Conservation (phyloP, 2,888 invertebrate genomes). For the Invenusta paracnida region DNA sequence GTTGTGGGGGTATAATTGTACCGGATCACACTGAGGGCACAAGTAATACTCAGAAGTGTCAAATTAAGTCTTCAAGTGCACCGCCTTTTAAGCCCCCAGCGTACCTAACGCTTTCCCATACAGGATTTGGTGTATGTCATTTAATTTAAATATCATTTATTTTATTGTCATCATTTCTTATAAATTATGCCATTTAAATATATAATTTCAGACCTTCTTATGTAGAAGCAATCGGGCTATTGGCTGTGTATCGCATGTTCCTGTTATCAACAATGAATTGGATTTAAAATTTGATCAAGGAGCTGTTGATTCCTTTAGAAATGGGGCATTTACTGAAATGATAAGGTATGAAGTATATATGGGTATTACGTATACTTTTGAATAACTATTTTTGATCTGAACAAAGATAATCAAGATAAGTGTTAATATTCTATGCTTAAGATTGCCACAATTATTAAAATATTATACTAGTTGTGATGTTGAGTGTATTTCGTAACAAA, state of each 20-base stretch:
- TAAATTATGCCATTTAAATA: no score
- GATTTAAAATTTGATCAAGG: slow-evolving; percentile 10
- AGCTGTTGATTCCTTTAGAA: slow-evolving; percentile 6
- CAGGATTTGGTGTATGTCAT: neutral
- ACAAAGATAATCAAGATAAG: no score
- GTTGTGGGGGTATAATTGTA: neutral
- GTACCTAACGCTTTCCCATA: neutral
- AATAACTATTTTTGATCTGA: neutral
- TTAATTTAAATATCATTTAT: neutral
- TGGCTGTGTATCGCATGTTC: slow-evolving; percentile 5
- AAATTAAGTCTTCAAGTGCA: neutral
- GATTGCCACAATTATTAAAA: no score
- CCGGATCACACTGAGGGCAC: neutral
- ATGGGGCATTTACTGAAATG: slow-evolving; percentile 28
- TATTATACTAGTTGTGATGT: no score
- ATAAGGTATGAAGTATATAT: neutral
- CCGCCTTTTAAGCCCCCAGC: neutral
- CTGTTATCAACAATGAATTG: neutral
- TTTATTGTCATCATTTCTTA: no score
- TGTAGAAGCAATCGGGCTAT: neutral
- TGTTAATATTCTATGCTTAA: no score
- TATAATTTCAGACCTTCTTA: neutral
- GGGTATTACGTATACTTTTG: no score
- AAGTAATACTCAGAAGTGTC: neutral
- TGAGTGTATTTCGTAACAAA: no score